phyloP scores from a whole-genome alignment of 1,140 invertebrate genomes.

The Neodiprion pinetum region DNA sequence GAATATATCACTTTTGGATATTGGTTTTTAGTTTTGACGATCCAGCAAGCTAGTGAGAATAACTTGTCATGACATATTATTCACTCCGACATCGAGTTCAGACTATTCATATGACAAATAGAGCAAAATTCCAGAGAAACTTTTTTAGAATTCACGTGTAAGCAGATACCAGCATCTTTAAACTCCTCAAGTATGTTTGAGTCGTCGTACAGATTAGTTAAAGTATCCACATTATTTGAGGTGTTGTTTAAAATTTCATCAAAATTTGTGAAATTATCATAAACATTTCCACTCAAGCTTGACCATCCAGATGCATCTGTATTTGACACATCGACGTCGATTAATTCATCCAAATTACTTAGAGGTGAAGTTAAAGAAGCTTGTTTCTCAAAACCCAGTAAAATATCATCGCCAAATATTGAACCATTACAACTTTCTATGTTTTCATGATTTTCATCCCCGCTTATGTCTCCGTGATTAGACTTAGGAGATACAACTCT shows the following conservation, averaged over 20 bases:
- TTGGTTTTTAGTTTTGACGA: background rate
- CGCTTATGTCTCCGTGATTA: background rate
- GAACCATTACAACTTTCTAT: no score
- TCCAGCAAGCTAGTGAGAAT: background rate
- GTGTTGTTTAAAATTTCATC: constrained; percentile 18
- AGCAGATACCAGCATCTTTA: constrained; percentile 56
- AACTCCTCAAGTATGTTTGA: constrained; percentile 34
- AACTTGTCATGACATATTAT: background rate
- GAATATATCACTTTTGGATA: background rate
- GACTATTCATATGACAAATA: constrained; percentile 53
- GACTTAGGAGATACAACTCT: background rate
- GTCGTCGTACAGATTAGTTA: background rate
- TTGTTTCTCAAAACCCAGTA: background rate
- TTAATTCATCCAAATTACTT: constrained; percentile 23
- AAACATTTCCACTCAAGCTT: constrained; percentile 28
- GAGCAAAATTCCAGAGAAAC: constrained; percentile 65
- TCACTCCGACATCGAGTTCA: constrained; percentile 28
- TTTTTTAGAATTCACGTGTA: constrained; percentile 62
- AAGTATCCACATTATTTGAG: background rate
- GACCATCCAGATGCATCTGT: constrained; percentile 34
- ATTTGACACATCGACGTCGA: constrained; percentile 27
- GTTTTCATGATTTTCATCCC: background rate
- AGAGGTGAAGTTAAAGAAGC: background rate
- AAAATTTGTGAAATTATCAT: constrained; percentile 23
- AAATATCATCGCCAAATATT: background rate